Conservation (phyloP, 2,113 vertebrate genomes). For the Camarhynchus parvulus region DNA sequence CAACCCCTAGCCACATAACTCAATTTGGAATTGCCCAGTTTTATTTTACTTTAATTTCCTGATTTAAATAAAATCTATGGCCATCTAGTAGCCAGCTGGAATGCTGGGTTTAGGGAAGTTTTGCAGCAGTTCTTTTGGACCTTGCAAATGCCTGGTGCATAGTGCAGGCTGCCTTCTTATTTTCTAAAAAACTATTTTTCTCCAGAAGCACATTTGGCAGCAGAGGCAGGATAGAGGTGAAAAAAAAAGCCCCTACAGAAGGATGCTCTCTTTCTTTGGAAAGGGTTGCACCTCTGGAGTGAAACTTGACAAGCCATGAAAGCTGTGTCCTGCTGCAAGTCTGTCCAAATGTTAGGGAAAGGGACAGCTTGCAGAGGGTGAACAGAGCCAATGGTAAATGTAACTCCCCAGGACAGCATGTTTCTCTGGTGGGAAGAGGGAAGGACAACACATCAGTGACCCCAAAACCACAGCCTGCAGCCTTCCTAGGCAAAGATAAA, state of each 20-base stretch:
- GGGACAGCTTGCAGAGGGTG: constrained; percentile 44
- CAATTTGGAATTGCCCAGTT: neutral
- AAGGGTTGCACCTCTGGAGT: neutral
- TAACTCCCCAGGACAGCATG: constrained; percentile 44
- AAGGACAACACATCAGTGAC: neutral
- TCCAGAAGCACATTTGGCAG: neutral
- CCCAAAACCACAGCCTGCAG: neutral
- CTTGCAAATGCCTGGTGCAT: neutral
- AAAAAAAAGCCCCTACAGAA: neutral
- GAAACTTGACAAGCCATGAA: constrained; percentile 8
- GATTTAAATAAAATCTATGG: neutral
- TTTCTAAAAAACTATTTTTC: neutral
- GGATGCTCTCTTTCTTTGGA: constrained; percentile 10
- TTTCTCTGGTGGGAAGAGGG: constrained; percentile 9
- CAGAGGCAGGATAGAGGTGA: neutral
- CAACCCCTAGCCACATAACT: neutral
- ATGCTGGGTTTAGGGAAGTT: neutral
- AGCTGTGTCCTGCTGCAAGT: constrained; percentile 26
- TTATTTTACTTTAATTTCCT: neutral
- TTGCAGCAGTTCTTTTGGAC: neutral
- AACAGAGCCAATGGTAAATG: constrained; percentile 58
- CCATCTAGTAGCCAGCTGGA: neutral
- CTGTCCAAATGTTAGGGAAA: constrained; percentile 19
- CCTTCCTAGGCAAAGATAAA: neutral
- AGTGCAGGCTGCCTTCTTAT: neutral